Evolutionary conservation across 2,888 invertebrate species (phyloP).

Genomic region (Helicoverpa assulta): DNA sequence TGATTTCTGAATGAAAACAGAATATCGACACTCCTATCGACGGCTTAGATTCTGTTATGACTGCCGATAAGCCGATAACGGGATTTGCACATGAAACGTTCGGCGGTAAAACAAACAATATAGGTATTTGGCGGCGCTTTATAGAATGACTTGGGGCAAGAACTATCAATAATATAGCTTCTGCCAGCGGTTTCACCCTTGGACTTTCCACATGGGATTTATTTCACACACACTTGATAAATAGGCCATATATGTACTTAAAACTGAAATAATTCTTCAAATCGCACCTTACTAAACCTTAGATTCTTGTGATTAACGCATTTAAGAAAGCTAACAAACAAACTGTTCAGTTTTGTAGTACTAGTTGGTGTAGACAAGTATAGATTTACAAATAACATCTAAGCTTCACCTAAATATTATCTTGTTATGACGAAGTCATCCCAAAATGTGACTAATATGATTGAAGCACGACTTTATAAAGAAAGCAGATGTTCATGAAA

Average conservation of each 20-base stretch:
- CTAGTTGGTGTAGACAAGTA: no score
- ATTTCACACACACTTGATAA: no score
- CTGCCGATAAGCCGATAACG: conserved; percentile 56
- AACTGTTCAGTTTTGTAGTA: no score
- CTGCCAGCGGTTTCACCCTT: no score
- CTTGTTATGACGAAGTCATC: not conserved
- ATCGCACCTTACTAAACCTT: no score
- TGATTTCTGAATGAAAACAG: conserved; percentile 18
- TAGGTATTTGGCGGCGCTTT: conserved; percentile 28
- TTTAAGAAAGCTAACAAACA: no score
- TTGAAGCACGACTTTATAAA: not conserved
- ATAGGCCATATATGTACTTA: no score
- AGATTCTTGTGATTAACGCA: no score
- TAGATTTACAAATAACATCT: conserved; percentile 1
- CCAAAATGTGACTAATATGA: not conserved
- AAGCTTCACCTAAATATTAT: not conserved
- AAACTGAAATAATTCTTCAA: no score
- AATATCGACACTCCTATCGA: conserved; percentile 23
- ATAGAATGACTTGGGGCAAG: conserved; percentile 5
- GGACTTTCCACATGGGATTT: no score
- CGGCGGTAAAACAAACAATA: conserved; percentile 45
- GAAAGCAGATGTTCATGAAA: not conserved
- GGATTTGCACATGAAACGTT: conserved; percentile 45
- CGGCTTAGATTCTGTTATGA: conserved; percentile 51
- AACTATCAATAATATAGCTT: conserved; percentile 4